These are phyloP conservation scores for Staurois parvus DNA, from an alignment of 2,797 vertebrate species.

Conservation along the genomic window DNA sequence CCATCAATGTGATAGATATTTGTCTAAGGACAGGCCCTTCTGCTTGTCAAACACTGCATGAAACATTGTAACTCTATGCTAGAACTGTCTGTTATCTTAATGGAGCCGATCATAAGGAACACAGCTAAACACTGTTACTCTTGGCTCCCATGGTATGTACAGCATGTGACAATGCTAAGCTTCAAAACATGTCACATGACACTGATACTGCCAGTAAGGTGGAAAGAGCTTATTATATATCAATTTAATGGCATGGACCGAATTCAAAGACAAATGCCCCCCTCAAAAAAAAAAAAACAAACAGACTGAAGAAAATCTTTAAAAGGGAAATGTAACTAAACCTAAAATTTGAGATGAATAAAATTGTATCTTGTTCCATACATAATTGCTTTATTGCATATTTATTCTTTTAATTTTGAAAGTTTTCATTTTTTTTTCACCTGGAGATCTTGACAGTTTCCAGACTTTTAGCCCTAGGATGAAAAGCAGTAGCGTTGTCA, in stretches of 20 bases:
- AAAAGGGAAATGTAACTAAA: too few relatives aligned
- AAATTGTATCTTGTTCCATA: too few relatives aligned
- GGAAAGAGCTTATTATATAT: background rate
- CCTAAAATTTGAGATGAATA: too few relatives aligned
- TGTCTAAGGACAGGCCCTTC: conserved; percentile 57
- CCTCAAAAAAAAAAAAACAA: too few relatives aligned
- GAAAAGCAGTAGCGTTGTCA: too few relatives aligned
- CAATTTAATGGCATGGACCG: background rate
- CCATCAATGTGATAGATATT: conserved; percentile 61
- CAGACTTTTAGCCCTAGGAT: too few relatives aligned
- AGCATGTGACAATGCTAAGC: background rate
- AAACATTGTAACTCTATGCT: conserved; percentile 49
- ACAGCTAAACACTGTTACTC: conserved; percentile 19
- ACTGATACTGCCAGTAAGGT: background rate
- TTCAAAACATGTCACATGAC: conserved; percentile 8
- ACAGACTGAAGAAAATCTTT: too few relatives aligned
- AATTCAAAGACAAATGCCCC: background rate
- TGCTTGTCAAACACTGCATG: conserved; percentile 61
- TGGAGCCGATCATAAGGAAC: conserved; percentile 35
- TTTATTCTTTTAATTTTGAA: too few relatives aligned
- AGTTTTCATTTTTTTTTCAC: too few relatives aligned
- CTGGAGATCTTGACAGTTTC: too few relatives aligned
- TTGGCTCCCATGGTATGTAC: conserved; percentile 27
- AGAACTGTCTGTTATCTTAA: conserved; percentile 50
- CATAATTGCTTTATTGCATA: too few relatives aligned